A percentile compares a stretch with the other conserved stretches of the same genome.
These are phyloP conservation scores for Cyphomyrus discorhynchus DNA, from an alignment of 2,113 vertebrate genomes.

Conservation along the genomic window DNA sequence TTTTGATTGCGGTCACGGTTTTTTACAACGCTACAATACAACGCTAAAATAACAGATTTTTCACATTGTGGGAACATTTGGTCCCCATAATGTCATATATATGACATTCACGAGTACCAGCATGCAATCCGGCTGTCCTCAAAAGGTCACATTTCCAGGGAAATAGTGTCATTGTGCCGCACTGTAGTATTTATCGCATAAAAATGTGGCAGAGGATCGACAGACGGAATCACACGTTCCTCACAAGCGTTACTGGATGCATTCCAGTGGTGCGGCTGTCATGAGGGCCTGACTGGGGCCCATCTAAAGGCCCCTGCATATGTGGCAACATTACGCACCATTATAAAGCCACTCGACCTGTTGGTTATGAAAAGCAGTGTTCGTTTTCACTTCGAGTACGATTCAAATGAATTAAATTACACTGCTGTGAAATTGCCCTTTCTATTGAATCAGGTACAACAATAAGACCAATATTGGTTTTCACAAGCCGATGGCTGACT, in stretches of 20 bases:
- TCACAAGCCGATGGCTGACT: not conserved
- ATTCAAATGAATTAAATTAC: constrained; percentile 17
- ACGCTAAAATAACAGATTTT: not conserved
- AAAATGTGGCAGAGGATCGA: not conserved
- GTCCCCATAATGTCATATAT: not conserved
- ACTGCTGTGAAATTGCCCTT: constrained; percentile 15
- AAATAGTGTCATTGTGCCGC: not conserved
- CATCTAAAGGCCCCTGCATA: not conserved
- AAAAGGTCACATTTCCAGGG: not conserved
- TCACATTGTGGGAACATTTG: not conserved
- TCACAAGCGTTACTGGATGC: not conserved
- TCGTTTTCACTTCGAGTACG: not conserved
- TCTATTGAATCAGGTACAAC: constrained; percentile 12
- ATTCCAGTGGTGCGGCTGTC: not conserved
- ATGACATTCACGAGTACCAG: not conserved
- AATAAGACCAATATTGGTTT: constrained; percentile 8
- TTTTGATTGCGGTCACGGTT: too few species aligned
- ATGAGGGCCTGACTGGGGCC: not conserved
- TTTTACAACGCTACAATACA: not conserved
- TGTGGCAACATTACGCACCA: not conserved
- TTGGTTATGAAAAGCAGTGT: not conserved
- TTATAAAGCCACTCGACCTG: not conserved
- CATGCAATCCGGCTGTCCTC: not conserved
- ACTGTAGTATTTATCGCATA: not conserved
- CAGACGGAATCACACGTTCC: not conserved